Conservation (phyloP, 1,140 invertebrate species). For the Potamilus streckersoni region DNA sequence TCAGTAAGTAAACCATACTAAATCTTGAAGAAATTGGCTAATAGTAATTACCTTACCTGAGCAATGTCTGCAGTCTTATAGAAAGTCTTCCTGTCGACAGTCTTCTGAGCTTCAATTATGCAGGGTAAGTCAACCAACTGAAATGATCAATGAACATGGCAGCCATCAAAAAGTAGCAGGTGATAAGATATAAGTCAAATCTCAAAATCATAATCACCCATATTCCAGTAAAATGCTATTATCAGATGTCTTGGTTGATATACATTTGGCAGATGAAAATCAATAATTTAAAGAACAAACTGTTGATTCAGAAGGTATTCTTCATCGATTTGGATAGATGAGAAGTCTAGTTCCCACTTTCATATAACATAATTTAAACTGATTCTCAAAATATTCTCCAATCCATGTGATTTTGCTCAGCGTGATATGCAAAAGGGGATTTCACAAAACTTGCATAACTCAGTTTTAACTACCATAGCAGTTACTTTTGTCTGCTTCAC, state of each 20-base stretch:
- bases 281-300: neutral
- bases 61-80: constrained; percentile 98
- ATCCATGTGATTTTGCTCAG: too few relatives aligned
- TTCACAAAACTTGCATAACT: too few relatives aligned
- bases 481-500: too few relatives aligned
- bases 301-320: neutral
- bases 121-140: constrained; percentile 92
- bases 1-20: too few relatives aligned
- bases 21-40: neutral
- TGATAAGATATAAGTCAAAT: neutral
- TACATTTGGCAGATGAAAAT: neutral
- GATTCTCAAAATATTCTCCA: too few relatives aligned
- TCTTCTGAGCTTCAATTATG: constrained; percentile 93
- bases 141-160: constrained; percentile 44
- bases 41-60: constrained; percentile 75
- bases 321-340: neutral
- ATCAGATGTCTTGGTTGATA: neutral
- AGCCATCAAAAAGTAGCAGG: neutral
- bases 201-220: too few relatives aligned
- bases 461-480: too few relatives aligned
- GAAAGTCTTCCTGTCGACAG: constrained; percentile 95
- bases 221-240: constrained; percentile 1
- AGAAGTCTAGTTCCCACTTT: neutral
- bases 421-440: too few relatives aligned
- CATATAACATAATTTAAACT: too few relatives aligned